phyloP scores from a whole-genome alignment of 2,797 vertebrate species.

The Crenichthys baileyi region DNA sequence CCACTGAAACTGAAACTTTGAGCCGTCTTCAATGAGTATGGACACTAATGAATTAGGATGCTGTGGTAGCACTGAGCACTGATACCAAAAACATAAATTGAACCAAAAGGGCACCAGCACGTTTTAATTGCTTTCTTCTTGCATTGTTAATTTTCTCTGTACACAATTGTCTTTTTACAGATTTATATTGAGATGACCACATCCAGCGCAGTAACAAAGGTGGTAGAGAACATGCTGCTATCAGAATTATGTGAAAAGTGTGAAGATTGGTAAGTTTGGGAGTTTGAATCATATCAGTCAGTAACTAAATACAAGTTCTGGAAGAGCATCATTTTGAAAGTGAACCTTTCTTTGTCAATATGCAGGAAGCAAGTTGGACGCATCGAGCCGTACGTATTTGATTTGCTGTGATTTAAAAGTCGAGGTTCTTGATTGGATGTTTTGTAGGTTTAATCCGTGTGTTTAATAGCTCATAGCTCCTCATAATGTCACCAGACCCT shows the following conservation, averaged over 20 bases:
- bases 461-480: too few relatives aligned
- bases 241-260: fast-evolving
- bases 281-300: too few relatives aligned
- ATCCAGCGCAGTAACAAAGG: constrained; percentile 7
- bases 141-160: not conserved
- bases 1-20: too few relatives aligned
- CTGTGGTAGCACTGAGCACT: too few relatives aligned
- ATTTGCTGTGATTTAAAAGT: not conserved
- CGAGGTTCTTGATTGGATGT: too few relatives aligned
- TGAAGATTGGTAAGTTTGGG: constrained; percentile 11
- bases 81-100: not conserved
- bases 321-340: not conserved
- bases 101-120: not conserved
- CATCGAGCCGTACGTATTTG: constrained; percentile 50
- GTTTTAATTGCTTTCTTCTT: not conserved
- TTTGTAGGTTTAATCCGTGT: too few relatives aligned
- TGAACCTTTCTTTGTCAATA: not conserved
- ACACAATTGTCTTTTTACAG: constrained; percentile 37
- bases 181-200: constrained; percentile 75
- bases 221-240: constrained; percentile 7
- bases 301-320: not conserved
- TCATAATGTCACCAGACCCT: too few relatives aligned
- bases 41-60: too few relatives aligned
- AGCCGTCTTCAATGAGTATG: too few relatives aligned
- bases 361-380: constrained; percentile 24